Conservation (phyloP, 2,888 invertebrate species). For the Blastobasis lacticolella region DNA sequence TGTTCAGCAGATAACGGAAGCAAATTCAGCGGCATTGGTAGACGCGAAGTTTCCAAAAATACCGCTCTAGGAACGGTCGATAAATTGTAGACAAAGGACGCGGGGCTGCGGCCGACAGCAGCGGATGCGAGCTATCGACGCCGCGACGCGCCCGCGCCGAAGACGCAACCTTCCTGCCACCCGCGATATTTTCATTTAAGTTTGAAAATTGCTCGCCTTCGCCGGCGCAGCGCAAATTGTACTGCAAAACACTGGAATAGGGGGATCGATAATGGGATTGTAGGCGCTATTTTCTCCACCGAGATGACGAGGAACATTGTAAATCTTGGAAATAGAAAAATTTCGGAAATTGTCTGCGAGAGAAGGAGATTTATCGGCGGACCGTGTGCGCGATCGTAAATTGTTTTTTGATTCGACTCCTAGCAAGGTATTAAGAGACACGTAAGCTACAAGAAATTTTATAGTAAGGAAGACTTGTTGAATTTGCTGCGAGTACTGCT, state of each 20-base stretch:
- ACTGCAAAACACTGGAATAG: conserved; percentile 63
- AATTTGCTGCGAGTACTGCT: too few relatives aligned
- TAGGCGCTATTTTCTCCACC: conserved; percentile 64
- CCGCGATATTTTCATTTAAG: conserved; percentile 70
- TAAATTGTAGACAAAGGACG: conserved; percentile 27
- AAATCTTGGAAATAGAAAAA: conserved; percentile 67
- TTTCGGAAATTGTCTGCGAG: conserved; percentile 65
- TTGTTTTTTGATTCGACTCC: conserved; percentile 51
- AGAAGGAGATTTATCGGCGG: conserved; percentile 42
- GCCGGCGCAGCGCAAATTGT: conserved; percentile 62
- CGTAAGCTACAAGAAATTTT: too few relatives aligned
- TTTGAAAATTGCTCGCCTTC: conserved; percentile 65
- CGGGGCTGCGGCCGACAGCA: conserved; percentile 23
- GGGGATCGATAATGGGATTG: conserved; percentile 68
- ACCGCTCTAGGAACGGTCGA: too few relatives aligned
- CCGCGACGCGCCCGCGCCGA: conserved; percentile 16
- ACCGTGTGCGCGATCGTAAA: conserved; percentile 41
- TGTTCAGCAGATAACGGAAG: not conserved
- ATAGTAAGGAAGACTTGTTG: too few relatives aligned
- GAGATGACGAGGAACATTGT: conserved; percentile 52
- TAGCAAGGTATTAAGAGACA: conserved; percentile 24
- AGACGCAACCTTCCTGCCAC: conserved; percentile 33
- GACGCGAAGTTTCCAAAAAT: too few relatives aligned
- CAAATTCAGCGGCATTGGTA: not conserved
- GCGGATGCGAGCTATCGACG: conserved; percentile 34